These are phyloP conservation scores for Pomatostomus ruficeps DNA, from an alignment of 2,113 vertebrate genomes.

Conservation along the genomic window DNA sequence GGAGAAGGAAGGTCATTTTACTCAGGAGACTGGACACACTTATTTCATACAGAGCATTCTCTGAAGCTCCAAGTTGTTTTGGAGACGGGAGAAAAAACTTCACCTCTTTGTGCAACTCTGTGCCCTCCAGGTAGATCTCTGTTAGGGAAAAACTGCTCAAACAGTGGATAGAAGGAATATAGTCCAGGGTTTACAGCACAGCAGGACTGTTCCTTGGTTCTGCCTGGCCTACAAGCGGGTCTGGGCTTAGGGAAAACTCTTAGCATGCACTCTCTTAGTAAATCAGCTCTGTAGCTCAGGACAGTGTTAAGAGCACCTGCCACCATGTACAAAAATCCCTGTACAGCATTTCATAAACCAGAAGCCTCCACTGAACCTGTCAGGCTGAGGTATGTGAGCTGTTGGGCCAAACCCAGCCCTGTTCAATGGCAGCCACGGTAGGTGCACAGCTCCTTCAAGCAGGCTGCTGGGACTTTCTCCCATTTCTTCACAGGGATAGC, in stretches of 20 bases:
- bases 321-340: neutral
- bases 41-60: neutral
- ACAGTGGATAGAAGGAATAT: neutral
- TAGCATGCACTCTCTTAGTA: neutral
- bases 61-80: neutral
- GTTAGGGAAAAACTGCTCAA: neutral
- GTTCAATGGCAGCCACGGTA: neutral
- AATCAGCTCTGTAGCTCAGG: neutral
- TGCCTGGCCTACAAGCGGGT: no score
- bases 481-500: neutral
- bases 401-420: neutral
- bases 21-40: neutral
- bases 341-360: neutral
- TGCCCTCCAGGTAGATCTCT: neutral
- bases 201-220: neutral
- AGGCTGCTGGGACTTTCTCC: neutral
- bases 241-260: neutral
- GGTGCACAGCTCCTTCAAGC: accelerated
- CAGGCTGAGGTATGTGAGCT: neutral
- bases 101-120: neutral
- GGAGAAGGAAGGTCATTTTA: neutral
- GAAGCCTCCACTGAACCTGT: neutral
- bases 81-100: neutral
- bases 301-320: neutral
- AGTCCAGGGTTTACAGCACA: neutral